Evolutionary conservation across 2,888 invertebrate species (phyloP), one percentile per base, ranked within the genome.

Genomic region (Trimorus sp.): DNA sequence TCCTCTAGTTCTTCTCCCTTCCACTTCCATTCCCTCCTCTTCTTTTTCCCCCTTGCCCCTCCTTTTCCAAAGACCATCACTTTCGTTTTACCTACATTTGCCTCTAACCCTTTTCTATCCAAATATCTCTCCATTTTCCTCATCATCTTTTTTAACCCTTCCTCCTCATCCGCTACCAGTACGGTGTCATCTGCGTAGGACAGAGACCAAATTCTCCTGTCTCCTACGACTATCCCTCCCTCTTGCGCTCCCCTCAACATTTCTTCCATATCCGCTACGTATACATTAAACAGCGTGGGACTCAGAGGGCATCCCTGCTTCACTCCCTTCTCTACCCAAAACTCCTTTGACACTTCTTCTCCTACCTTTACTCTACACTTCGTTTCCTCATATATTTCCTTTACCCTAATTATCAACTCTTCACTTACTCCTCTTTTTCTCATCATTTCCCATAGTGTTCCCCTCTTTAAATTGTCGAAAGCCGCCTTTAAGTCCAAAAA

Each of bases 231-330:
- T n/a, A 59, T 51, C 14, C 45, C 59, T 49, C 70, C 48, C 3
- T 12, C 56, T n/a, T 56, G 38, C 14, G 51, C 40, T 40, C 37
- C 38, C 15, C 48, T 58, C 12, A 49, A 36, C 37, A 14, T 26
- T 49, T 71, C 56, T 42, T 79, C 74, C 38, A 75, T 51, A 81
- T 56, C 68, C 36, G 66, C 54, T 42, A 66, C 69, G 66, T 59
- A 49, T 0, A 71, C 60, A 40, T 71, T 71, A 62, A 71, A 73
- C 11, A 73, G 15, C 0, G 73, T 63, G 2, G 73, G 62, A 15
- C 73, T 73, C 14, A 73, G 9, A 1, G 56, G 63, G 15, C 63
- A 73, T 0, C 73, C 62, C 37, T 54, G 62, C 14, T 26, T 62
- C 4, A 73, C 62, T 5, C 63, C 73, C 14, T 54, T 54, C 0